phyloP scores from a whole-genome alignment of 1,140 invertebrate species.

The Linepithema humile region DNA sequence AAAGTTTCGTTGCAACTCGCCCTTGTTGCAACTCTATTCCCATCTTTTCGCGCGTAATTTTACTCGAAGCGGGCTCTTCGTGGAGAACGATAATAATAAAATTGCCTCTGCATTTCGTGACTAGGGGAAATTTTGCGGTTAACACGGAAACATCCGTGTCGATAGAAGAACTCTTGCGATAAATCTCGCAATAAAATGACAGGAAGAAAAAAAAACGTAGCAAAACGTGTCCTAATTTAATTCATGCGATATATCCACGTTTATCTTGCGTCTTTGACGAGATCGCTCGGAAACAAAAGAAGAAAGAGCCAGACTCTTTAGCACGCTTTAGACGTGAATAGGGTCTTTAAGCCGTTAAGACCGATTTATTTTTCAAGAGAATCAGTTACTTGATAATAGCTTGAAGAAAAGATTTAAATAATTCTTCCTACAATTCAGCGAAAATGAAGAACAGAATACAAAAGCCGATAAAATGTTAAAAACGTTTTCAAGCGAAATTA shows the following conservation, averaged over 20 bases:
- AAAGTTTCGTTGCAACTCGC: constrained; percentile 26
- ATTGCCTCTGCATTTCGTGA: constrained; percentile 35
- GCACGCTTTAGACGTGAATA: neutral
- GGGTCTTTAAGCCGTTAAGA: constrained; percentile 2
- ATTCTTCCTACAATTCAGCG: neutral
- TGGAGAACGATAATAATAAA: constrained; percentile 16
- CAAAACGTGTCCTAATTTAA: neutral
- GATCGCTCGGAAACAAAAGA: constrained; percentile 2
- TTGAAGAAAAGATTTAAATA: neutral
- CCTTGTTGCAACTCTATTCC: neutral
- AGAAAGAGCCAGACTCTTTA: neutral
- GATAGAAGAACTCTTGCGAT: constrained; percentile 9
- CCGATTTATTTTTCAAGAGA: constrained; percentile 3
- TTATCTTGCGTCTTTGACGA: neutral
- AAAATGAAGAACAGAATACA: neutral
- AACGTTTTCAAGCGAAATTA: neutral
- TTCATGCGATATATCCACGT: neutral
- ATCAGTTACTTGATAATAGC: neutral
- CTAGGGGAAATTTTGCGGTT: constrained; percentile 34
- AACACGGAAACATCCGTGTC: neutral
- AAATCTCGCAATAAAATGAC: neutral
- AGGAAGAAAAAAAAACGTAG: neutral
- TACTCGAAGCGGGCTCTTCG: neutral
- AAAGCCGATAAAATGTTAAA: neutral
- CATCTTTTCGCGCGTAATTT: neutral